Percentiles rank a stretch among this genome's conserved stretches.
phyloP scores from a whole-genome alignment of 2,113 vertebrate genomes.

The Microtus pennsylvanicus region DNA sequence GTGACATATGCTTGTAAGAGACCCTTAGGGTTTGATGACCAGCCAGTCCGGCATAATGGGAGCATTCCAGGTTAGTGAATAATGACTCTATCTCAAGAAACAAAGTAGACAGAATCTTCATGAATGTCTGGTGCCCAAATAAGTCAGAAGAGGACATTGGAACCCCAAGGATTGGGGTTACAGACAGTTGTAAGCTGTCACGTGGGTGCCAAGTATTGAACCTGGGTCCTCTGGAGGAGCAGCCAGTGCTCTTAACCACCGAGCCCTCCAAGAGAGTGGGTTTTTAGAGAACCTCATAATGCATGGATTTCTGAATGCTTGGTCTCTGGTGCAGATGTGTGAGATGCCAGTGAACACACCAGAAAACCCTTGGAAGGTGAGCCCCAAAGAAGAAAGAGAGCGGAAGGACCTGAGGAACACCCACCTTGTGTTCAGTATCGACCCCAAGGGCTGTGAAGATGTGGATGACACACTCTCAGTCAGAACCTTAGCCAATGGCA shows the following conservation, averaged over 20 bases:
- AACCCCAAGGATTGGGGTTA: background rate
- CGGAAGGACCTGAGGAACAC: constrained; percentile 88
- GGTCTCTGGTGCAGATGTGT: constrained; percentile 88
- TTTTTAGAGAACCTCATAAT: background rate
- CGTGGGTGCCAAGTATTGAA: background rate
- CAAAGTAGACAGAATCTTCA: background rate
- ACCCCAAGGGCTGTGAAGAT: constrained; percentile 95
- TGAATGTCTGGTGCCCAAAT: background rate
- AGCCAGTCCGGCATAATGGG: background rate
- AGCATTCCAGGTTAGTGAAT: too few species aligned
- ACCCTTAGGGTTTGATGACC: background rate
- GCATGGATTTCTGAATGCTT: background rate
- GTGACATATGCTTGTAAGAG: background rate
- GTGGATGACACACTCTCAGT: constrained; percentile 96
- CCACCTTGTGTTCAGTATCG: constrained; percentile 97
- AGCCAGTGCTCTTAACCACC: background rate
- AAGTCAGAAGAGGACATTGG: background rate
- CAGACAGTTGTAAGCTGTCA: background rate
- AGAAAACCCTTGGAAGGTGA: constrained; percentile 91
- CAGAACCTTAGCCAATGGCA: constrained; percentile 84
- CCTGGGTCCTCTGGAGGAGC: background rate
- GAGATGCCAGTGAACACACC: constrained; percentile 93
- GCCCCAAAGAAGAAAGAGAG: constrained; percentile 79
- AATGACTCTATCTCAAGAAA: background rate
- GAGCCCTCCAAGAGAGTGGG: background rate